These are phyloP conservation scores for Megathymus violae DNA, from an alignment of 1,140 invertebrate species.

Conservation along the genomic window DNA sequence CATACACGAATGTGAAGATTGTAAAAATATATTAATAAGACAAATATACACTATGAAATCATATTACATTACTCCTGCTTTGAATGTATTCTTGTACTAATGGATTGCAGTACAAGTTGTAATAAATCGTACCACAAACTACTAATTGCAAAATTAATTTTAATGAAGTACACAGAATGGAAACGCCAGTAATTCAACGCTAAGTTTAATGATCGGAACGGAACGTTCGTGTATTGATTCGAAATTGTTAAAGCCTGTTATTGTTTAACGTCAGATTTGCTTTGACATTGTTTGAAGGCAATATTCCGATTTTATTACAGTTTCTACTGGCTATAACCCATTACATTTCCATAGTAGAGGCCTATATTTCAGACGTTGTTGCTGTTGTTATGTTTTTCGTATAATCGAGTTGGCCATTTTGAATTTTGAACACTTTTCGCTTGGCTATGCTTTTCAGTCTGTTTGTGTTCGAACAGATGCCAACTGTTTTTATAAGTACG, in stretches of 20 bases:
- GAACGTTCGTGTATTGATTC: slow-evolving; percentile 54
- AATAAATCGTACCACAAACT: slow-evolving; percentile 46
- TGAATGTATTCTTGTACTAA: neutral
- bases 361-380: slow-evolving; percentile 39
- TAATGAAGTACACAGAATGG: slow-evolving; percentile 51
- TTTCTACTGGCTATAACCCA: slow-evolving; percentile 54
- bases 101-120: slow-evolving; percentile 8
- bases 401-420: slow-evolving; percentile 35
- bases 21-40: too few species aligned
- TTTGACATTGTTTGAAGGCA: slow-evolving; percentile 67
- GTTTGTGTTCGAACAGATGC: slow-evolving; percentile 22
- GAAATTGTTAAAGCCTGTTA: slow-evolving; percentile 60
- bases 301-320: slow-evolving; percentile 60
- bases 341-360: slow-evolving; percentile 53
- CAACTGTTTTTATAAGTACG: slow-evolving; percentile 18
- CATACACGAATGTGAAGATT: too few species aligned
- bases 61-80: too few species aligned
- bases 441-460: slow-evolving; percentile 30
- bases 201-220: slow-evolving; percentile 53
- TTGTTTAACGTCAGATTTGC: slow-evolving; percentile 63
- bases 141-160: slow-evolving; percentile 52
- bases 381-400: slow-evolving; percentile 35
- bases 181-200: slow-evolving; percentile 58
- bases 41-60: too few species aligned
- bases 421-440: slow-evolving; percentile 32